Base-by-base conservation (phyloP, 92 coral and sea anemone genomes). In the Umimayanthus chanpuru region DNA sequence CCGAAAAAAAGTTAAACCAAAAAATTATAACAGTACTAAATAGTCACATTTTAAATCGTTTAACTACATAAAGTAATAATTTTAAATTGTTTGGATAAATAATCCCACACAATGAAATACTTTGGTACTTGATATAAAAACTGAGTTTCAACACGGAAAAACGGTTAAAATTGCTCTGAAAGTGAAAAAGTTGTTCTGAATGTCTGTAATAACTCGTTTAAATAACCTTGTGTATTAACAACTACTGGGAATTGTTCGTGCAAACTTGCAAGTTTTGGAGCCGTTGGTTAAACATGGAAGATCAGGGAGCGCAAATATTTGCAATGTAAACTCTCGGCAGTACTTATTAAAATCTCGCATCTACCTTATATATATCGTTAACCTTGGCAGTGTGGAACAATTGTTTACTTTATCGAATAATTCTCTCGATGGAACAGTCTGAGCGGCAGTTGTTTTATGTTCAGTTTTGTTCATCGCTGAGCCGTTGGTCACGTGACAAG, bases 341-440 rank as follows among this genome's bases (percentile, higher is more conserved):
- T 44, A 29, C 4, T 44, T 83, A 44, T 47, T 26, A 43, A 40
- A 40, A 81, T 66, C 26, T 26, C 15, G 23, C 11, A 43, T 70
- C 40, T 65, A 12, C 47, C 21, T 14, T 81, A 23, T 41, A 40
- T 81, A 23, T 41, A 40, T 25, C 10, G 10, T 12, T 5, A 49
- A 70, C 41, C 39, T 43, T 68, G 26, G 14, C 32, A 66, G 21
- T 82, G 47, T 70, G 29, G 15, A 68, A 67, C 18, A 44, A 21
- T 26, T 83, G 76, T 83, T 44, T 83, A 83, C 78, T 26, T 36
- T 9, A 61, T 70, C 12, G 38, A 83, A 43, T 28, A 25, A 68
- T 47, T 68, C 38, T 30, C 6, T 7, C 40, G 65, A 32, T 67
- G 64, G 29, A 47, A 41, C 26, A 43, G 78, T 71, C 64, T 9